A percentile compares a stretch with the other conserved stretches of the same genome.
These are phyloP conservation scores for Catharus minimus DNA, from an alignment of 2,113 vertebrate species.

Conservation along the genomic window DNA sequence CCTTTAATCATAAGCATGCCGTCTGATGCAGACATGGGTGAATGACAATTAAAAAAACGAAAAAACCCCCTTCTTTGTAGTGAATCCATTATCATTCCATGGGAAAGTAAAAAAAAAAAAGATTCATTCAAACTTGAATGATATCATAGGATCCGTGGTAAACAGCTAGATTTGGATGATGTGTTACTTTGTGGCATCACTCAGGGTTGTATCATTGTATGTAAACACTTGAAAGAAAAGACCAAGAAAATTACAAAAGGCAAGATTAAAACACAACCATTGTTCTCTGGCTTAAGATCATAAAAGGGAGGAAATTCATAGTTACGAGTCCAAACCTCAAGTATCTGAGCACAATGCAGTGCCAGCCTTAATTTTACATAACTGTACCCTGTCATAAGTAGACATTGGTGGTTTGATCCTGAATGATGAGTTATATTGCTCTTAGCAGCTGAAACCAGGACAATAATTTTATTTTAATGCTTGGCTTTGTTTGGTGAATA, in stretches of 20 bases:
- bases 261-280: constrained; percentile 57
- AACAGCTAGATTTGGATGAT: constrained; percentile 34
- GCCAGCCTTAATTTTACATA: constrained; percentile 66
- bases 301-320: constrained; percentile 57
- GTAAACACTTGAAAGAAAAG: constrained; percentile 55
- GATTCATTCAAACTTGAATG: constrained; percentile 20
- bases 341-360: constrained; percentile 32
- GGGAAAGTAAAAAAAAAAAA: neutral
- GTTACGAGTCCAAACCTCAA: constrained; percentile 63
- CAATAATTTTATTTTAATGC: constrained; percentile 49
- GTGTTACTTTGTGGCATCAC: constrained; percentile 42
- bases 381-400: constrained; percentile 44
- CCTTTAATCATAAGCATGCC: constrained; percentile 33
- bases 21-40: constrained; percentile 4
- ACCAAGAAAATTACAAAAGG: constrained; percentile 46
- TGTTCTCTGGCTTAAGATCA: constrained; percentile 62
- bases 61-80: neutral
- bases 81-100: constrained; percentile 15
- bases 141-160: constrained; percentile 43
- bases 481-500: constrained; percentile 36
- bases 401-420: constrained; percentile 63
- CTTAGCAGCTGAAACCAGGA: constrained; percentile 37
- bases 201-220: constrained; percentile 9
- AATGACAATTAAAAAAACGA: neutral
- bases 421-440: constrained; percentile 32